Evolutionary conservation across 2,888 invertebrate species (phyloP), one percentile per base, ranked within the genome.

Genomic region (Mayetiola destructor): DNA sequence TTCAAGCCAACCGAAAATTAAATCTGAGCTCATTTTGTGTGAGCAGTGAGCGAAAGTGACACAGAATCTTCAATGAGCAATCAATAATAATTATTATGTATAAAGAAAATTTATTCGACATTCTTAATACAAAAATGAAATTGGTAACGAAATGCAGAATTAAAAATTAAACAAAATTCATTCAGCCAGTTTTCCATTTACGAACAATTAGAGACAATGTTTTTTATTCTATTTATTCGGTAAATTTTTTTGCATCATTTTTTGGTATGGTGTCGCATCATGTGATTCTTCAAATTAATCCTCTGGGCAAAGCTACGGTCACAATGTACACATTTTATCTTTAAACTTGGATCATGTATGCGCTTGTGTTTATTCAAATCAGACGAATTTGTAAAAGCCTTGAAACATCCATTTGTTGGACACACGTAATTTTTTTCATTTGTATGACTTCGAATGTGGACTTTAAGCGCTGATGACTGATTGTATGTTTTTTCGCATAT

Each of bases 401-500:
- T 12, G 10, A 40, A 12, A 40, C 6, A 20, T 36, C 14, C n/a
- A 36, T 10, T 39, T 39, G 3, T 16, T 20, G 18, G 23, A 42
- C 64, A 64, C 1, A 56, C n/a, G 39, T 64, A 64, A 57, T 63
- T 63, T 14, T 61, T 59, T 57, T 65, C 64, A 21, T 64, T 60
- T 1, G 64, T 64, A 40, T 65, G 65, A 0, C 62, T 60, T 1
- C 65, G 59, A 4, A 64, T 60, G 54, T 65, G 65, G 4, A 63
- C 60, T 53, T 62, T 65, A 9, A 65, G 58, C 2, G 63, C 59
- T 56, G 63, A 59, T 6, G 63, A 62, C 57, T 65, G 65, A 57
- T 57, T 61, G 54, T 63, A 65, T 1, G 61, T 39, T 58, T 64
- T 65, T 1, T 20, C 4, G 37, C 65, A 65, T 1, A 63, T 21